These are phyloP conservation scores for Cyrtorhinus lividipennis DNA, from an alignment of 1,140 invertebrate genomes.

Conservation along the genomic window DNA sequence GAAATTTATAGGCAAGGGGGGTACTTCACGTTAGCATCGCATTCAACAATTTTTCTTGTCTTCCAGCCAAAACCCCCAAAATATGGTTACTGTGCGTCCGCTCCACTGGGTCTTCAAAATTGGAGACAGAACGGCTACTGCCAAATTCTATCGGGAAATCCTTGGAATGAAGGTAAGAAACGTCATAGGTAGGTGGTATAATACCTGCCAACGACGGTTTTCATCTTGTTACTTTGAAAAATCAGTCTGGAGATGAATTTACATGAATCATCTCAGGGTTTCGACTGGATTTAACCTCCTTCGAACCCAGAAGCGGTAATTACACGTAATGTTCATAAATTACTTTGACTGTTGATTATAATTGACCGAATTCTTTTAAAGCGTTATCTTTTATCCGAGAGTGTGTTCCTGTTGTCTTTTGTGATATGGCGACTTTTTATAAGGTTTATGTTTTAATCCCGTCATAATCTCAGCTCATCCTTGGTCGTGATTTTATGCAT, in stretches of 20 bases:
- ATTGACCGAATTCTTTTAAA: neutral
- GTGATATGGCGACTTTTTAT: neutral
- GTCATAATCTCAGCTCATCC: neutral
- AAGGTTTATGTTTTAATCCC: neutral
- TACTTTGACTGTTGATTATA: neutral
- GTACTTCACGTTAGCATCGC: too few species aligned
- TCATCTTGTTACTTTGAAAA: neutral
- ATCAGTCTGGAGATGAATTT: neutral
- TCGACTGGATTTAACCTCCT: neutral
- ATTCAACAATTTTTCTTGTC: too few species aligned
- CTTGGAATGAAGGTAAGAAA: slow-evolving; percentile 86
- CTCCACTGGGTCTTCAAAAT: slow-evolving; percentile 95
- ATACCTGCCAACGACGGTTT: neutral
- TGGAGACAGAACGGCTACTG: slow-evolving; percentile 64
- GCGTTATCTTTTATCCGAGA: neutral
- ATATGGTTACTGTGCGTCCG: slow-evolving; percentile 37
- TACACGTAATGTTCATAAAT: too few species aligned
- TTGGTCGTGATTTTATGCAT: too few species aligned
- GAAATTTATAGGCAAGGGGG: too few species aligned
- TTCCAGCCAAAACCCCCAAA: too few species aligned
- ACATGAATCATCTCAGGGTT: neutral
- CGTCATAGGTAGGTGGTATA: neutral
- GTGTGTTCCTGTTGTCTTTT: neutral
- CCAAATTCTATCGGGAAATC: slow-evolving; percentile 75
- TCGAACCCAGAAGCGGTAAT: neutral